Base-by-base conservation (phyloP, 2,888 invertebrate species). In the Agrochola lota region DNA sequence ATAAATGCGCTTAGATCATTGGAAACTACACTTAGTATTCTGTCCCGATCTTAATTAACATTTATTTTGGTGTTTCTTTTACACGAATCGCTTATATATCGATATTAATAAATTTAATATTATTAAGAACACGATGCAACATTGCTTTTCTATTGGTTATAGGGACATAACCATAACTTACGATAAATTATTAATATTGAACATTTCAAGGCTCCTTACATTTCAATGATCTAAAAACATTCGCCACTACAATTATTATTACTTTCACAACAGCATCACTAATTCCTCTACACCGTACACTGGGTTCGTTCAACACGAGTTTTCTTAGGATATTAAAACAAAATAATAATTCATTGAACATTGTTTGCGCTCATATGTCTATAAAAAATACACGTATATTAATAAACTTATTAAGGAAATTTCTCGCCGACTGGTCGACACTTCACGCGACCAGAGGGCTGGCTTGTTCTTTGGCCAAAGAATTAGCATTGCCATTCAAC, bases 1-100 rank as follows among this genome's bases (percentile, higher is more conserved):
- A 76, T 77, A 87, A 89, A 87, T 89, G 90, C 85, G 81, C 84
- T 87, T 89, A 90, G 86, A 89, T 89, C 89, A 90, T 89, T 83
- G 83, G 86, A 87, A 86, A 76, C 80, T 80, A 81, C 57, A 64
- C 43, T 62, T 63, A 84, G 66, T 75, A 83, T 67, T 55, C 57
- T 77, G 72, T 59, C 57, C 72, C 78, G 78, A 85, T 75, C 67
- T 71, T 81, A 69, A 11, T 67, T 70, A 46, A 60, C 67, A 62
- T 63, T 74, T 69, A 68, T 59, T 77, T 87, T 82, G 82, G 84
- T 84, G 82, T 87, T 82, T 67, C 78, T 46, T 71, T 80, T 85
- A 76, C 78, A 79, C 75, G 70, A 85, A 87, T 85, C 78, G 74
- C 74, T 84, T 71, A 81, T 63, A 71, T 66, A 71, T 85, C 71